These are phyloP conservation scores for Ahaetulla prasina DNA, from an alignment of 2,113 vertebrate genomes.

Conservation along the genomic window DNA sequence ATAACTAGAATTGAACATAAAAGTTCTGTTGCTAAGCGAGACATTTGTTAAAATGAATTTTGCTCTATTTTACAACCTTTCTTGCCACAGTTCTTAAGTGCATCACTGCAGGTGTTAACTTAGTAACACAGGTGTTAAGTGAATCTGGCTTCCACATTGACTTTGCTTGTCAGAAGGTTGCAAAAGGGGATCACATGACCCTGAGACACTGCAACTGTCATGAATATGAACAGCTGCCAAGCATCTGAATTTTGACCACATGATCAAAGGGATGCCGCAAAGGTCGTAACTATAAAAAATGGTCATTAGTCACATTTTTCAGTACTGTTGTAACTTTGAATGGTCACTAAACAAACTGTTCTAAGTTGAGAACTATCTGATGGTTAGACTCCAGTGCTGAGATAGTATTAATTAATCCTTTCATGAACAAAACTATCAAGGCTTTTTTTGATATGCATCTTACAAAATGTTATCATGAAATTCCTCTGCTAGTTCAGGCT, in stretches of 20 bases:
- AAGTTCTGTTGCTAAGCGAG: background rate
- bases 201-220: background rate
- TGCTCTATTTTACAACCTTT: background rate
- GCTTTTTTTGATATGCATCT: constrained; percentile 45
- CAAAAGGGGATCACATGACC: background rate
- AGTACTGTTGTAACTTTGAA: background rate
- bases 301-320: background rate
- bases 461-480: constrained; percentile 52
- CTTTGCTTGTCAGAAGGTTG: background rate
- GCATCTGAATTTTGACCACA: background rate
- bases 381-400: constrained; percentile 55
- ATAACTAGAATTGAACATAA: background rate
- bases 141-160: background rate
- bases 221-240: background rate
- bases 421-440: constrained; percentile 71
- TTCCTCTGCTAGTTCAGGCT: constrained; percentile 51
- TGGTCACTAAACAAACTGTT: background rate
- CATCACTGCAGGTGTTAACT: background rate
- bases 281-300: background rate
- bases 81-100: background rate
- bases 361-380: constrained; percentile 3
- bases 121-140: background rate
- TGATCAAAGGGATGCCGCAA: background rate
- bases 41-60: background rate
- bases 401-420: constrained; percentile 65